Base-by-base conservation (phyloP, 2,113 vertebrate genomes). In the Podarcis muralis region DNA sequence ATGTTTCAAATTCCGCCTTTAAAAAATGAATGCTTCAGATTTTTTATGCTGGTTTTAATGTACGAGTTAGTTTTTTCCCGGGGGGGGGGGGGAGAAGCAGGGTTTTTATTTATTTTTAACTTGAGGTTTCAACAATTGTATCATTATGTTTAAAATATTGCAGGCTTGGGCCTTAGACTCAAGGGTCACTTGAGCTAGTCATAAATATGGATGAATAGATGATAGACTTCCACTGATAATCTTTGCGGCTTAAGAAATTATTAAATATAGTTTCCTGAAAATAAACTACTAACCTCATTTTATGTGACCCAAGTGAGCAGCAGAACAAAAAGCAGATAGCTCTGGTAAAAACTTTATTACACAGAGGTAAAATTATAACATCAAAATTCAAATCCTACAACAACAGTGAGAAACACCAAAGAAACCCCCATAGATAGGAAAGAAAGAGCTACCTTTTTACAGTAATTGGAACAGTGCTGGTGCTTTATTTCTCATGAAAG, bases 401-500 rank as follows among this genome's bases (percentile, higher is more conserved):
- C 78, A 84, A 32, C 11, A n/a, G 23, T 43, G 30, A 83, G 65
- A 82, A 77, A 83, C 75, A 48, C 25, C 22, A 18, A 87, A 66
- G 43, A 12, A 30, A 1, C 1, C 23, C 18, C 62, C 72, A 32
- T n/a, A 72, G 32, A 65, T 2, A 4, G 1, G 5, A 1, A 66
- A 1, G 12, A 30, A 13, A 66, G 32, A 20, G 15, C 71, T 18
- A 80, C 22, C 18, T 69, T 82, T 83, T n/a, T 72, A 72, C 1
- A 11, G 32, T 27, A 79, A 23, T 0, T 3, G 20, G 59, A 88
- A 22, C 0, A 1, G 48, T 57, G 9, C 0, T 68, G 48, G 27
- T 83, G 20, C 40, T 68, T 37, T 27, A 2, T 15, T 77, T 87
- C 37, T 83, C 18, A 35, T 78, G n/a, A 13, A 71, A 74, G 30